These are phyloP conservation scores for Trichogramma pretiosum DNA, from an alignment of 1,140 invertebrate species.

Conservation along the genomic window DNA sequence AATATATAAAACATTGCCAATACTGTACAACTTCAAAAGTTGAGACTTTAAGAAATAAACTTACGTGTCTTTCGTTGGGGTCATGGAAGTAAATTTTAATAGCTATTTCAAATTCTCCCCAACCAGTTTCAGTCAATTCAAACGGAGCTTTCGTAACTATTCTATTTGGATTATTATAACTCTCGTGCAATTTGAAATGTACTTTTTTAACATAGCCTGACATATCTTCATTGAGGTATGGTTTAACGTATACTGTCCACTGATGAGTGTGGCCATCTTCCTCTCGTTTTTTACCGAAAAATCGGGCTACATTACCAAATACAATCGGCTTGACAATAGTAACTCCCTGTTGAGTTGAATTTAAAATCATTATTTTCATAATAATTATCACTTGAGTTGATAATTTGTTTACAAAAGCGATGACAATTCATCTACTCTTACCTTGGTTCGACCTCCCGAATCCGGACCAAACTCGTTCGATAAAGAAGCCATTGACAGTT, in stretches of 20 bases:
- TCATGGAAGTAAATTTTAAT: slow-evolving; percentile 98
- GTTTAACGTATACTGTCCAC: slow-evolving; percentile 97
- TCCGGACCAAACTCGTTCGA: slow-evolving; percentile 72
- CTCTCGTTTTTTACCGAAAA: slow-evolving; percentile 96
- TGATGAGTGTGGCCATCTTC: slow-evolving; percentile 98
- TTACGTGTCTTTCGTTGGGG: slow-evolving; percentile 88
- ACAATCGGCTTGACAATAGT: slow-evolving; percentile 93
- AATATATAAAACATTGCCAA: no score
- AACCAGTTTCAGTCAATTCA: slow-evolving; percentile 96
- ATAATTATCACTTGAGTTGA: neutral
- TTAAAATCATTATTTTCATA: slow-evolving; percentile 1
- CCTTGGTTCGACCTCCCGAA: slow-evolving; percentile 70
- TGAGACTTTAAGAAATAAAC: no score
- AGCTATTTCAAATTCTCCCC: slow-evolving; percentile 99
- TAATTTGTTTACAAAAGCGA: slow-evolving; percentile 4
- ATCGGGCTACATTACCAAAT: slow-evolving; percentile 91
- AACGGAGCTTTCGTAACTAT: slow-evolving; percentile 92
- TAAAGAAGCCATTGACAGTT: slow-evolving; percentile 57
- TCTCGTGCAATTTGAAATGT: slow-evolving; percentile 96
- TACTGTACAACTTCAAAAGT: no score
- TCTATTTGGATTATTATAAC: slow-evolving; percentile 90
- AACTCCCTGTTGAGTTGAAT: slow-evolving; percentile 57
- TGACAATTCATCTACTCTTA: slow-evolving; percentile 29
- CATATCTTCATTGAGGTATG: slow-evolving; percentile 90
- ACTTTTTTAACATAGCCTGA: slow-evolving; percentile 92